Base-by-base conservation (phyloP, 2,797 vertebrate species). In the Halcyon chelicuti region DNA sequence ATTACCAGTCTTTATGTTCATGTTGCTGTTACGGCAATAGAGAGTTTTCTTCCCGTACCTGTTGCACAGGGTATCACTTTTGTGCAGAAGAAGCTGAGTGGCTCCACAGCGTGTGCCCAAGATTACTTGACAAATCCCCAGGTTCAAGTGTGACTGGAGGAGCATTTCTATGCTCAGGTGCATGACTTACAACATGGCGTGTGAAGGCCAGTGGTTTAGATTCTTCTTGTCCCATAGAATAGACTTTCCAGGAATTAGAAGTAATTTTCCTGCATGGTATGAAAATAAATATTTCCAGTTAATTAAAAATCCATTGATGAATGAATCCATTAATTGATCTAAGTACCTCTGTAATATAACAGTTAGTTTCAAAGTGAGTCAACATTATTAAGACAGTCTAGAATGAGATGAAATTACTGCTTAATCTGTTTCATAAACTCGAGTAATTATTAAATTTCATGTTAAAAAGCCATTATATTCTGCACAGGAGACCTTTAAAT, bases 321-420 rank as follows among this genome's bases (percentile, higher is more conserved):
- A 67, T 89, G 28, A 71, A 79, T 79, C 51, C 31, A 70, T 89
- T 89, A 73, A 89, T 85, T 82, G 28, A 73, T 74, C 17, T 26
- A 82, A 93, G 9, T 87, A 60, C 25, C 28, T 87, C 35, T 85
- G 29, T 73, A 87, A 85, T 76, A 42, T 3, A 86, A 66, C 25
- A 75, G 76, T 89, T 82, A 26, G n/a, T 91, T 93, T 91, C 29
- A 25, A 88, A 95, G 65, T 83, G 57, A 80, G 35, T 86, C 61
- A 65, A 85, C 35, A 26, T 83, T 84, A 58, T 86, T 89, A 68
- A 71, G 78, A 65, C 75, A 77, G 31, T 94, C 23, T 75, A 70
- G 51, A 95, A 70, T 33, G 39, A 75, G 22, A 44, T 68, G 9
- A 91, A 91, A 70, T 94, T 71, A 49, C 19, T 79, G 39, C 35